Percentiles rank a stretch among this genome's conserved stretches.
phyloP scores from a whole-genome alignment of 2,888 invertebrate species.

The Diplazon laetatorius region DNA sequence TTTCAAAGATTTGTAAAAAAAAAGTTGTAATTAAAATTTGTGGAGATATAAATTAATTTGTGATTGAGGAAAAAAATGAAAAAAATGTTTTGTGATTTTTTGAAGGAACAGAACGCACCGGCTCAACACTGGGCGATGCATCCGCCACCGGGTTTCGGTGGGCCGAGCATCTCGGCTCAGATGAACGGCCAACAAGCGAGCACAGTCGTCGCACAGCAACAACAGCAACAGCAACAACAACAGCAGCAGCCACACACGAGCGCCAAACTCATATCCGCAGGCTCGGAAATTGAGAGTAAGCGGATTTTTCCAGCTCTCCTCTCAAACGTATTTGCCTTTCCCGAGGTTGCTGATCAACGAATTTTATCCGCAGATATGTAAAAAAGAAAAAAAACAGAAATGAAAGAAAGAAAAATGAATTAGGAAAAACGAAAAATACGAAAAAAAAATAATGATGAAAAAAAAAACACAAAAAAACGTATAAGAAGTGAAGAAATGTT shows the following conservation, averaged over 20 bases:
- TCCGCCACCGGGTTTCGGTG: conserved; percentile 81
- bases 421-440: conserved; percentile 17
- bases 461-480: neutral
- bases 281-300: conserved; percentile 81
- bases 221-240: too few relatives aligned
- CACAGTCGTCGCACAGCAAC: too few relatives aligned
- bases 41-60: too few relatives aligned
- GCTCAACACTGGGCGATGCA: conserved; percentile 82
- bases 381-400: too few relatives aligned
- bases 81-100: conserved; percentile 10
- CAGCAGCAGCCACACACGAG: conserved; percentile 81
- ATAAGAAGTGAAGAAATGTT: conserved; percentile 25
- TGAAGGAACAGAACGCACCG: conserved; percentile 78
- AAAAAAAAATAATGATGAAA: too few relatives aligned
- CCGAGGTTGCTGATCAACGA: neutral
- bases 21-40: too few relatives aligned
- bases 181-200: conserved; percentile 78
- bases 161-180: conserved; percentile 77
- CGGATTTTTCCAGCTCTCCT: neutral
- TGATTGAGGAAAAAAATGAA: neutral
- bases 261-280: conserved; percentile 81
- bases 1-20: too few relatives aligned
- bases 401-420: conserved; percentile 5
- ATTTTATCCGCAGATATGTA: conserved; percentile 53
- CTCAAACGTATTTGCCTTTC: neutral